Evolutionary conservation across 2,113 vertebrate species (phyloP), one percentile per base, ranked within the genome.

Genomic region (Oplegnathus fasciatus): DNA sequence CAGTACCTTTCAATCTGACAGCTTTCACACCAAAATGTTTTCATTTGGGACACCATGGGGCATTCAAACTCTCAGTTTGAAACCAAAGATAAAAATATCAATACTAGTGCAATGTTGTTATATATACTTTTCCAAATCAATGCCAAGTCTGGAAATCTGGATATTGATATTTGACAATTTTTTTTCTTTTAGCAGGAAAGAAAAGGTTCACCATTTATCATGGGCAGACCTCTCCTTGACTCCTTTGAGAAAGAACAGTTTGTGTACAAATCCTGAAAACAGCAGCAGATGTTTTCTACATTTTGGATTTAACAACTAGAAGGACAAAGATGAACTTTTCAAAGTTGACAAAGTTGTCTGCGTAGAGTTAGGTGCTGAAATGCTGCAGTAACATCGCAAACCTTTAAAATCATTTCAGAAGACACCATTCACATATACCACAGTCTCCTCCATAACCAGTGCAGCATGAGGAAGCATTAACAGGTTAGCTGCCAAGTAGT

Each of bases 121-220:
- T 26, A 28, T 15, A 22, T 60, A 9, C 28, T 57, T 61, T 34
- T 46, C 28, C 48, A 77, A 42, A 62, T 26, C 0, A 26, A 11
- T 48, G 14, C 71, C 54, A 58, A 66, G 62, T 74, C 52, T 44
- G 22, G 24, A 68, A 68, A 69, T 80, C 55, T 61, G 69, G 4
- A 44, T 34, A 52, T 42, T 55, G 26, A 79, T 66, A 17, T 37
- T 57, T 32, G 3, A 66, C 18, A n/a, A 9, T 46, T 42, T 22
- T 40, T 50, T 67, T 75, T 69, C 20, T 32, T 60, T 65, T 24
- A 61, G 20, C 58, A 48, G 74, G 22, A 30, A 30, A 9, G 1
- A 65, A 57, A 17, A 24, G 24, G 44, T 66, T 48, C 48, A 40
- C 9, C 26, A 42, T 67, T 18, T 26, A 69, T 69, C 8, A 48